phyloP scores from a whole-genome alignment of 2,888 invertebrate genomes.

The Stramonita haemastoma region DNA sequence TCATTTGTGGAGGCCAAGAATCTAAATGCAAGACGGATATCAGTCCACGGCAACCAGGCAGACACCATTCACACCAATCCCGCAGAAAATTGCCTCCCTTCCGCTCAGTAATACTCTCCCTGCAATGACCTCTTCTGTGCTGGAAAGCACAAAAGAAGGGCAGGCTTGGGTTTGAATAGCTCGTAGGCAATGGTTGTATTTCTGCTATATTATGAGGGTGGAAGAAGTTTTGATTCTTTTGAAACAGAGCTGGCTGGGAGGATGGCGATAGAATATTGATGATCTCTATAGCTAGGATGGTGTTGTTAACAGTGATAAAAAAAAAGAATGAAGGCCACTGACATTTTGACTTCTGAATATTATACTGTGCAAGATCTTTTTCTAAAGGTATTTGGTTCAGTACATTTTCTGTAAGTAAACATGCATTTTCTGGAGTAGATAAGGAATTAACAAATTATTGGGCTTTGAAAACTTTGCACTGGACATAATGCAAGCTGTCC shows the following conservation, averaged over 20 bases:
- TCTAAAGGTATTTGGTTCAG: too few species aligned
- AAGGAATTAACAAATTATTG: too few species aligned
- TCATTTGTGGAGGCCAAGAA: slow-evolving; percentile 6
- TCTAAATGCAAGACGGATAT: slow-evolving; percentile 23
- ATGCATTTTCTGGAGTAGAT: too few species aligned
- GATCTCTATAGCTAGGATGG: background rate
- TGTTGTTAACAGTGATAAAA: background rate
- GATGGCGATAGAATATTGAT: background rate
- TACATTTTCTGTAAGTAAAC: too few species aligned
- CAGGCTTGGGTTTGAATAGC: background rate
- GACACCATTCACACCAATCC: background rate
- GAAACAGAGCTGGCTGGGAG: background rate
- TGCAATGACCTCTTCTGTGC: background rate
- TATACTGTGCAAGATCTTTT: too few species aligned
- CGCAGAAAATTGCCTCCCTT: slow-evolving; percentile 4
- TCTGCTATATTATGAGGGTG: background rate
- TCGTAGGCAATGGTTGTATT: background rate
- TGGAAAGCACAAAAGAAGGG: background rate
- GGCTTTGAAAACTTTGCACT: too few species aligned
- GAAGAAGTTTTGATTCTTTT: background rate
- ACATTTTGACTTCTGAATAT: too few species aligned
- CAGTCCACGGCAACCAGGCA: background rate
- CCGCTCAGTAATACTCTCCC: slow-evolving; percentile 16
- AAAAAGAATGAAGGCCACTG: background rate
- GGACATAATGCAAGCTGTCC: too few species aligned